phyloP scores from a whole-genome alignment of 2,888 invertebrate species.

The Flexamia atlantica region DNA sequence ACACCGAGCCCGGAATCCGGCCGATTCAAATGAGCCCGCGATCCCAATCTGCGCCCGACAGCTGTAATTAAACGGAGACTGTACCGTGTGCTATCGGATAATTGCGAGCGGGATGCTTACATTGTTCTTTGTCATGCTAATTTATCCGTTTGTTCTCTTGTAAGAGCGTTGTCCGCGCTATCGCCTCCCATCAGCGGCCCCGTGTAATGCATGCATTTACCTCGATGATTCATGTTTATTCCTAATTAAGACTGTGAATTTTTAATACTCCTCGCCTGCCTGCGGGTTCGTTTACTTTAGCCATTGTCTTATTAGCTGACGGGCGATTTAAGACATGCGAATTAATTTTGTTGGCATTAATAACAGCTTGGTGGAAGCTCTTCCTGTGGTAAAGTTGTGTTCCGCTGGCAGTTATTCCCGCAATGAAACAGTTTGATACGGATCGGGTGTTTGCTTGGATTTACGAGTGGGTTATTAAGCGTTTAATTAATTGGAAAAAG shows the following conservation, averaged over 20 bases:
- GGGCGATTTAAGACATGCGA: not conserved
- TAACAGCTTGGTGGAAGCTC: not conserved
- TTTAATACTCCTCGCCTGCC: not conserved
- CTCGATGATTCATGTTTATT: conserved; percentile 32
- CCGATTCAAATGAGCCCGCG: conserved; percentile 59
- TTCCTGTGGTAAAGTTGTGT: too few relatives aligned
- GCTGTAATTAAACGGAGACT: conserved; percentile 50
- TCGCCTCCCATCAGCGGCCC: conserved; percentile 10
- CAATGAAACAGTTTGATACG: too few relatives aligned
- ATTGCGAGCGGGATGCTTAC: conserved; percentile 37
- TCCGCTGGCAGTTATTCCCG: too few relatives aligned
- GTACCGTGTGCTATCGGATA: conserved; percentile 28
- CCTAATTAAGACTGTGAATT: conserved; percentile 23
- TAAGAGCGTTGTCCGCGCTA: conserved; percentile 22
- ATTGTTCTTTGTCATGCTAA: conserved; percentile 52
- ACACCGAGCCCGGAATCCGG: conserved; percentile 60
- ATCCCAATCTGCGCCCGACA: conserved; percentile 59
- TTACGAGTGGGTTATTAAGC: too few relatives aligned
- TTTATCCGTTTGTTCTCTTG: conserved; percentile 34
- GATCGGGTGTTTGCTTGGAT: too few relatives aligned
- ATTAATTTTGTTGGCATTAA: not conserved
- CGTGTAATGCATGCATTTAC: conserved; percentile 18
- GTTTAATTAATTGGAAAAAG: too few relatives aligned
- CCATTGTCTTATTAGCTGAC: not conserved
- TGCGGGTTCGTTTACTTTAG: conserved; percentile 12